Evolutionary conservation across 2,888 invertebrate genomes (phyloP).

Genomic region (Cybosia mesomella): DNA sequence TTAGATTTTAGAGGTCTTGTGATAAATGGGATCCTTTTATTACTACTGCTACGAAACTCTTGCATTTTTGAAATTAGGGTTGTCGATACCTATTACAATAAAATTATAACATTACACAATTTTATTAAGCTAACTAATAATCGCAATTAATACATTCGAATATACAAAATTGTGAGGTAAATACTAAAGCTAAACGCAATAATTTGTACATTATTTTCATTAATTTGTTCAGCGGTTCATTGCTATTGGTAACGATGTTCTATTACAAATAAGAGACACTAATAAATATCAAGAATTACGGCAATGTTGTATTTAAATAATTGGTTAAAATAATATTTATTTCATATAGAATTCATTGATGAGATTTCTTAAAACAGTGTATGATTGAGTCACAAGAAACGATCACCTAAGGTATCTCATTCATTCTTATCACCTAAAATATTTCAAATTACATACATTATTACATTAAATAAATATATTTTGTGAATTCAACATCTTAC

Average conservation of each 20-base stretch:
- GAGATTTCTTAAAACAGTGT: neutral
- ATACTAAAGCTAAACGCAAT: slow-evolving; percentile 64
- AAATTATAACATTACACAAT: slow-evolving; percentile 40
- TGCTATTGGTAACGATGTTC: slow-evolving; percentile 44
- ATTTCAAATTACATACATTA: neutral
- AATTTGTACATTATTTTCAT: slow-evolving; percentile 69
- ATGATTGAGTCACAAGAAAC: neutral
- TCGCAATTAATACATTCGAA: slow-evolving; percentile 47
- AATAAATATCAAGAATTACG: neutral
- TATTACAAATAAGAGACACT: slow-evolving; percentile 16
- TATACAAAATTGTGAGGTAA: slow-evolving; percentile 63
- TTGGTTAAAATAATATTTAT: slow-evolving; percentile 3
- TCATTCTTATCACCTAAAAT: slow-evolving; percentile 4
- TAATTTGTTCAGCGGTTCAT: slow-evolving; percentile 52
- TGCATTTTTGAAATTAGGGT: slow-evolving; percentile 30
- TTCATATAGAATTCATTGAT: slow-evolving; percentile 4
- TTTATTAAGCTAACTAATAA: slow-evolving; percentile 43
- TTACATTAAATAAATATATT: neutral
- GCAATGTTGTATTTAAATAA: slow-evolving; percentile 8
- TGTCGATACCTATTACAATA: slow-evolving; percentile 51
- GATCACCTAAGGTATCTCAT: neutral
- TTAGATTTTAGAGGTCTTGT: neutral
- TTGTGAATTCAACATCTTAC: neutral
- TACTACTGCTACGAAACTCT: neutral
- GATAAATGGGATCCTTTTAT: neutral